Evolutionary conservation across 2,797 vertebrate genomes (phyloP).

Genomic region (Paguma larvata): DNA sequence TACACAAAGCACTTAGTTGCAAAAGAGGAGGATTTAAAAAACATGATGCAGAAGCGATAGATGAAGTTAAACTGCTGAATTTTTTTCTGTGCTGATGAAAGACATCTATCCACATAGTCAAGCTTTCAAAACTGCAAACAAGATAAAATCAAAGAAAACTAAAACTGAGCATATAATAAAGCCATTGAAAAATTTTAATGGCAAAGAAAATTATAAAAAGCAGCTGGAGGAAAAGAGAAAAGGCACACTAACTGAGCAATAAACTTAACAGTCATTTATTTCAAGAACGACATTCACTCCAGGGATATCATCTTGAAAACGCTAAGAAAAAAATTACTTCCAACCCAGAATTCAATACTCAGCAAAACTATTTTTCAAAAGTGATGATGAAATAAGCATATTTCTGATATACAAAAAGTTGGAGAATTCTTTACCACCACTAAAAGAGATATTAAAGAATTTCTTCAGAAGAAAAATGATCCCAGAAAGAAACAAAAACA

Average conservation of each 20-base stretch:
- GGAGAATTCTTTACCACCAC: background rate
- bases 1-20: background rate
- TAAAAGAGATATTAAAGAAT: conserved; percentile 10
- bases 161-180: conserved; percentile 26
- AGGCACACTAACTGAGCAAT: background rate
- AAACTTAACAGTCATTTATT: background rate
- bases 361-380: conserved; percentile 40
- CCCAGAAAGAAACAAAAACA: background rate
- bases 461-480: background rate
- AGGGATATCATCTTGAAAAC: background rate
- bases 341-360: background rate
- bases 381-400: conserved; percentile 16
- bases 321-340: background rate
- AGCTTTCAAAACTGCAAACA: background rate
- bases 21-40: background rate
- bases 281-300: background rate
- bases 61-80: background rate
- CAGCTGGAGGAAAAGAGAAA: background rate
- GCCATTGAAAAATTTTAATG: background rate
- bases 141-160: conserved; percentile 22
- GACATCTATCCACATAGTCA: conserved; percentile 6
- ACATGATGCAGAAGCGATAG: background rate
- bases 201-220: background rate
- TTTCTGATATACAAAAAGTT: background rate
- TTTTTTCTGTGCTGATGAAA: conserved; percentile 15